Evolutionary conservation across 64 coral and sea anemone species (phyloP), one percentile per base, ranked within the genome.

Genomic region (Montipora efflorescens): DNA sequence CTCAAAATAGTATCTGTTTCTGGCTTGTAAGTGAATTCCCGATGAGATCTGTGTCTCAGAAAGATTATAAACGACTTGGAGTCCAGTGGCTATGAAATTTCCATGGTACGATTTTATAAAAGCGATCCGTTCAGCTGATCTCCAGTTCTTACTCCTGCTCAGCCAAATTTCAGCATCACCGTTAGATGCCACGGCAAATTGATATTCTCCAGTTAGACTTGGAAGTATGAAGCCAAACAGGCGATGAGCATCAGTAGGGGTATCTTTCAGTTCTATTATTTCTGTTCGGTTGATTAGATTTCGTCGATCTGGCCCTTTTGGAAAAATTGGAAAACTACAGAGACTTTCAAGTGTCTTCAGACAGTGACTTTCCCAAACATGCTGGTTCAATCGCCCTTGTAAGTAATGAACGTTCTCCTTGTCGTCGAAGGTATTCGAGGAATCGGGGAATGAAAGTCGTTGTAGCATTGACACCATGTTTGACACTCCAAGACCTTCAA

Each of bases 251-350:
- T 84, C 61, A 2, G 28, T 14, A 13, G 14, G 12, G 2, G 12
- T 2, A n/a, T 36, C 2, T 18, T 18, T 45, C 23, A 0, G 1
- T 6, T 43, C 44, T 16, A 5, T 48, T 7, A 84, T 84, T 68
- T 84, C 81, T 46, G 81, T 84, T 67, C 81, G 59, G 8, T 46
- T 10, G 3, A n/a, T 68, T 5, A 49, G 15, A n/a, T 48, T 8
- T 47, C 81, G 64, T 45, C 9, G 14, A 69, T 84, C 81, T 18
- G 81, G 81, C 10, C 59, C 81, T 6, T 69, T 69, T 4, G 81
- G 61, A 48, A 84, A 84, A 18, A 84, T 10, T 84, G 81, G 81
- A 67, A 84, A 84, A 84, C 48, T 84, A 8, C 61, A 84, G 6
- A 84, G 61, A 19, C 23, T 68, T 67, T 84, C 81, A n/a, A 84